Evolutionary conservation across 1,140 invertebrate species (phyloP), one percentile per base, ranked within the genome.

Genomic region (Drosophila tsacasi): DNA sequence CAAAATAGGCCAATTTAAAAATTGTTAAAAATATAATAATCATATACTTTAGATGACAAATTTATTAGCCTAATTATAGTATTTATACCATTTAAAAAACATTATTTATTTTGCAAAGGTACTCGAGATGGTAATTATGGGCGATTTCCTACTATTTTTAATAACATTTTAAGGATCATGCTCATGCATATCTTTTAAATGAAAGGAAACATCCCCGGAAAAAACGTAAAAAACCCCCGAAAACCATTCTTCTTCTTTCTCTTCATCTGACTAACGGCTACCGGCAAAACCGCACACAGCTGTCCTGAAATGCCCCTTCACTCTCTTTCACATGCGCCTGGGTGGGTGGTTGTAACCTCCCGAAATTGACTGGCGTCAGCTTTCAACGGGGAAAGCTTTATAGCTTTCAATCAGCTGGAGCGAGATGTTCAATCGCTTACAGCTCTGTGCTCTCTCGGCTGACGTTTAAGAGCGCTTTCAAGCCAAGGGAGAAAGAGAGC

Each of bases 221-320:
- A 63, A 10, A 15, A n/a, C 6, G 1, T 2, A 15, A 17, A 44
- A 44, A 23, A 7, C 52, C 32, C 9, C 35, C 39, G 12, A 25
- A 30, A 13, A 5, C 5, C 7, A 17, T 13, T 30, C 12, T 35
- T 35, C 35, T 19, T n/a, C 52, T 72, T 44, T 55, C 37, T 76
- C 49, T 75, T 68, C 62, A 72, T 58, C 40, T 37, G 46, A 39
- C 62, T 66, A 74, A 66, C 76, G 68, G 57, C 71, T 74, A 65
- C 85, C 84, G 84, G 85, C 81, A 81, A 77, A 77, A 57, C 62
- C 61, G 30, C 65, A 72, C 77, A 89, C 84, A 89, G 81, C 81
- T 87, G 84, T 81, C 74, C 64, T 58, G 58, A 12, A 17, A 57
- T 50, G 47, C 37, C 19, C 57, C n/a, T 27, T 21, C 52, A 42